Conservation (phyloP, 2,113 vertebrate species). For the Columba janthina region DNA sequence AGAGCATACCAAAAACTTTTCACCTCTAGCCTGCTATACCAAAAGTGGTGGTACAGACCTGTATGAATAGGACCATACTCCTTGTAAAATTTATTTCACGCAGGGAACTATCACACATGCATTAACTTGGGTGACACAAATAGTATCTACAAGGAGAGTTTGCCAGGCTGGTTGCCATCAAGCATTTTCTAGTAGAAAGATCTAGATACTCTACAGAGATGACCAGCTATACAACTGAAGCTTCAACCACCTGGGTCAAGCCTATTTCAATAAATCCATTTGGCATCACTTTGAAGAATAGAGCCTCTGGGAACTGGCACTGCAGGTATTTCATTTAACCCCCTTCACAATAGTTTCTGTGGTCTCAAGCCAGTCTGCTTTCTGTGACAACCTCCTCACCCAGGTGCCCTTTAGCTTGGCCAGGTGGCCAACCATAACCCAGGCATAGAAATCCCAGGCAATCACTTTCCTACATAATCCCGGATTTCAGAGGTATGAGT, state of each 20-base stretch:
- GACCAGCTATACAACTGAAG: neutral
- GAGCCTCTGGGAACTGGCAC: neutral
- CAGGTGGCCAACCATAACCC: neutral
- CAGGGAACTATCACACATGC: neutral
- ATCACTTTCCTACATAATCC: neutral
- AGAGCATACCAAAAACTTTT: neutral
- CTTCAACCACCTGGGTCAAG: neutral
- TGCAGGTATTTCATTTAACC: neutral
- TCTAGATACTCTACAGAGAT: neutral
- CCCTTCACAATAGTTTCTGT: neutral
- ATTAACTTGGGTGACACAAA: neutral
- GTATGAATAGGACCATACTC: neutral
- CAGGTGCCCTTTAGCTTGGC: neutral
- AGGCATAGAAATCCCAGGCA: neutral
- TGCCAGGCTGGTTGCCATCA: neutral
- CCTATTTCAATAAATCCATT: neutral
- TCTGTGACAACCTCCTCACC: neutral
- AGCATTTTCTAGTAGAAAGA: neutral
- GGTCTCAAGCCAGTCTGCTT: neutral
- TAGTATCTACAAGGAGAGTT: neutral
- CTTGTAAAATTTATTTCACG: neutral
- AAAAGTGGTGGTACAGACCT: neutral
- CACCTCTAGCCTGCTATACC: neutral
- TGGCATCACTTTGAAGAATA: neutral
- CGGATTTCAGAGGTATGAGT: neutral